Evolutionary conservation across 1,140 invertebrate genomes (phyloP).

Genomic region (Adelges cooleyi): DNA sequence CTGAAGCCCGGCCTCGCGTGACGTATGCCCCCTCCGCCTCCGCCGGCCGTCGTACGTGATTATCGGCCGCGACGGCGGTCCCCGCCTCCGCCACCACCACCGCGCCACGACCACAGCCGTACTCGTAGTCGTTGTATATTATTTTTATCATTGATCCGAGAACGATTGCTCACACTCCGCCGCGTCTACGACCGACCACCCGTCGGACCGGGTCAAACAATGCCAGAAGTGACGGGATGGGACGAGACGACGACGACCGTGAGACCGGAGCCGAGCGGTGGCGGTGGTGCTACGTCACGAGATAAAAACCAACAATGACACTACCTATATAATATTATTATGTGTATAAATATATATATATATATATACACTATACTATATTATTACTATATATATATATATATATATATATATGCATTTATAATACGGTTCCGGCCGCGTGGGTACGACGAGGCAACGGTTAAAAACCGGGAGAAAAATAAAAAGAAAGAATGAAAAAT

Average conservation of each 20-base stretch:
- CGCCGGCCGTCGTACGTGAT: neutral
- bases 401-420: too few relatives aligned
- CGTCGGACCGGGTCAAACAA: slow-evolving; percentile 2
- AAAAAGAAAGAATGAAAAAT: neutral
- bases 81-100: neutral
- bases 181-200: neutral
- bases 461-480: neutral
- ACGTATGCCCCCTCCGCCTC: neutral
- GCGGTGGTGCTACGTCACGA: slow-evolving; percentile 6
- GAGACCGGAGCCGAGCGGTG: neutral
- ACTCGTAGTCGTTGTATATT: slow-evolving; percentile 1
- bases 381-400: too few relatives aligned
- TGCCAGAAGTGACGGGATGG: too few relatives aligned
- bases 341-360: too few relatives aligned
- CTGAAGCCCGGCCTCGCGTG: neutral
- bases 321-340: too few relatives aligned
- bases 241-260: neutral
- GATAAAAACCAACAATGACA: slow-evolving; percentile 19
- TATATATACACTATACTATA: too few relatives aligned
- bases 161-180: neutral
- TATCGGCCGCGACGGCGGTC: neutral
- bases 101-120: too few relatives aligned
- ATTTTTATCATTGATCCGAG: slow-evolving; percentile 28
- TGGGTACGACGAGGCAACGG: neutral
- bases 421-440: too few relatives aligned